A percentile compares a stretch with the other conserved stretches of the same genome.
Conservation (phyloP, 2,113 vertebrate species). For the Gulo gulo region DNA sequence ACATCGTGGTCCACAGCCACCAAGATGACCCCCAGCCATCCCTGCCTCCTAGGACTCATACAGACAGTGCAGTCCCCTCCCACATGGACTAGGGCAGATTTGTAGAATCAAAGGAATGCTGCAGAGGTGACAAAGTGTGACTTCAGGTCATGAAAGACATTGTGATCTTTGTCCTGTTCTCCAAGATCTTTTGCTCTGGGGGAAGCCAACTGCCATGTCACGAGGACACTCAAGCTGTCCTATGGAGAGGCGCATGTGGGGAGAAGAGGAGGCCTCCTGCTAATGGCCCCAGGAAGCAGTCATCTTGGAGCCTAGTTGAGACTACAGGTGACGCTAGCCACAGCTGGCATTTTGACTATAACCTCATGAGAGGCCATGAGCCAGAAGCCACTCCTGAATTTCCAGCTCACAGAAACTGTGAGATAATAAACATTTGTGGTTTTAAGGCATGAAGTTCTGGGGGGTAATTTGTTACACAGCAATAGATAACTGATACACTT, state of each 20-base stretch:
- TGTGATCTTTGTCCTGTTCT: background rate
- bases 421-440: background rate
- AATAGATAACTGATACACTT: background rate
- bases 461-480: background rate
- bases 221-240: background rate
- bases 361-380: background rate
- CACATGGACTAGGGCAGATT: background rate
- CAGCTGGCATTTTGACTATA: background rate
- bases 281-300: background rate
- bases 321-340: background rate
- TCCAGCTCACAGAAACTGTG: background rate
- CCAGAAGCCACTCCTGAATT: background rate
- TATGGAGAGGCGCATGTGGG: rapidly evolving
- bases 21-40: background rate
- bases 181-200: background rate
- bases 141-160: background rate
- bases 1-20: background rate
- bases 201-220: background rate
- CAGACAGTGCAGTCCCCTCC: background rate
- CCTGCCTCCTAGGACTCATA: background rate
- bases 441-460: background rate
- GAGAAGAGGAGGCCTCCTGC: background rate
- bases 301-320: background rate
- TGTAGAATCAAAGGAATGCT: background rate
- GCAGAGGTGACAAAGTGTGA: background rate